Conservation (phyloP, 2,797 vertebrate species). For the Enteromius viviparus region DNA sequence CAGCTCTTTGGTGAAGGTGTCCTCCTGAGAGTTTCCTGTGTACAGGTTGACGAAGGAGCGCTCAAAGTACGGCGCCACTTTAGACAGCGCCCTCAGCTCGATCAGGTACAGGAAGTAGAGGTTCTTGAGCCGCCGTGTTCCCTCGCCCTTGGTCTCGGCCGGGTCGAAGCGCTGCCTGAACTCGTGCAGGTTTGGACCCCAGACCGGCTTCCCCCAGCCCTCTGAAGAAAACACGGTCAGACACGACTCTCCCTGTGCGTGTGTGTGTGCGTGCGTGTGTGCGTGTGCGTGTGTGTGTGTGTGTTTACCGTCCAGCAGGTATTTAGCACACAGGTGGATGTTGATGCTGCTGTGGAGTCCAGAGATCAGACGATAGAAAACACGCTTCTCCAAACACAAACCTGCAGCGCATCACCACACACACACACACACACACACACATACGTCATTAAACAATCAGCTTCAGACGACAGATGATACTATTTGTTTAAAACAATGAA, state of each 20-base stretch:
- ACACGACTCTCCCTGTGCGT: too few species aligned
- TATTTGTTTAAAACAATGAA: background rate
- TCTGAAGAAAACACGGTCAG: constrained; percentile 71
- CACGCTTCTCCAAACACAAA: constrained; percentile 92
- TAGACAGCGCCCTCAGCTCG: constrained; percentile 91
- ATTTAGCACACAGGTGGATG: constrained; percentile 88
- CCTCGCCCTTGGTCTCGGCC: constrained; percentile 90
- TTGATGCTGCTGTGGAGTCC: constrained; percentile 94
- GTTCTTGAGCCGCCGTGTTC: constrained; percentile 91
- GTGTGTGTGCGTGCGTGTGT: background rate
- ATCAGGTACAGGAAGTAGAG: constrained; percentile 95
- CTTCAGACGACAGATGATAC: background rate
- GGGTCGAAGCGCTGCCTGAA: constrained; percentile 88
- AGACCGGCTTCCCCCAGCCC: constrained; percentile 86
- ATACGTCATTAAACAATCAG: background rate
- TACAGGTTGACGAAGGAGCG: constrained; percentile 89
- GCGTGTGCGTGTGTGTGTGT: too few species aligned
- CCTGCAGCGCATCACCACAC: constrained; percentile 68
- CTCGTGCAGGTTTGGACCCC: constrained; percentile 92
- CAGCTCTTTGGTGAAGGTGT: constrained; percentile 86
- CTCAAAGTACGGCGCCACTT: constrained; percentile 92
- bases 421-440: too few species aligned
- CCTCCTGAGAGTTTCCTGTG: constrained; percentile 86
- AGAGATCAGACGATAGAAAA: constrained; percentile 92
- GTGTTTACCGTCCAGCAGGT: constrained; percentile 85